These are phyloP conservation scores for Volucella bombylans DNA, from an alignment of 2,888 invertebrate genomes.

Conservation along the genomic window DNA sequence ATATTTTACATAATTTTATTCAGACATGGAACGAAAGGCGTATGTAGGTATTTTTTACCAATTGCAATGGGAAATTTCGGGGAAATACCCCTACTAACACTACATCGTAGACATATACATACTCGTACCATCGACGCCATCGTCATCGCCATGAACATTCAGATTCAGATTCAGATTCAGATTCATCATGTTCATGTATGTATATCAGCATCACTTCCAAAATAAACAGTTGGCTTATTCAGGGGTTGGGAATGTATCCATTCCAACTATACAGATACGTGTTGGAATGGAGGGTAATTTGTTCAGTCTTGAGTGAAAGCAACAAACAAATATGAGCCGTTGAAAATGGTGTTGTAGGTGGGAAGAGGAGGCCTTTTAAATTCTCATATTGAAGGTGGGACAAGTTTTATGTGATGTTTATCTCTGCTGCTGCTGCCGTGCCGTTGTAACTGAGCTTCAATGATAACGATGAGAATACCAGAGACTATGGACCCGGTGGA, in stretches of 20 bases:
- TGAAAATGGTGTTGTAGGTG: not conserved
- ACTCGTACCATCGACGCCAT: constrained; percentile 11
- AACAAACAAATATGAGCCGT: constrained; percentile 16
- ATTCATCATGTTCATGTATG: no score
- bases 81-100: no score
- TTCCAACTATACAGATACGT: constrained; percentile 5
- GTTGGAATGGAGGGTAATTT: constrained; percentile 38
- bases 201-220: constrained; percentile 24
- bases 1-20: no score
- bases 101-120: constrained; percentile 14
- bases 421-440: not conserved
- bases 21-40: no score
- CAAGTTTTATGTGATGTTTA: constrained; percentile 60
- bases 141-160: not conserved
- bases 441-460: constrained; percentile 21
- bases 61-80: no score
- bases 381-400: constrained; percentile 55
- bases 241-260: not conserved
- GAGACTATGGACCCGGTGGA: not conserved
- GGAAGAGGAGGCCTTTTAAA: constrained; percentile 19
- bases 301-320: constrained; percentile 8
- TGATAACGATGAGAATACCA: constrained; percentile 38
- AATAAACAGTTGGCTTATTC: constrained; percentile 49
- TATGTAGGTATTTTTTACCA: no score
- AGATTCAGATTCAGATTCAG: no score